Evolutionary conservation across 2,888 invertebrate species (phyloP).

Genomic region (Rhodophaea formosa): DNA sequence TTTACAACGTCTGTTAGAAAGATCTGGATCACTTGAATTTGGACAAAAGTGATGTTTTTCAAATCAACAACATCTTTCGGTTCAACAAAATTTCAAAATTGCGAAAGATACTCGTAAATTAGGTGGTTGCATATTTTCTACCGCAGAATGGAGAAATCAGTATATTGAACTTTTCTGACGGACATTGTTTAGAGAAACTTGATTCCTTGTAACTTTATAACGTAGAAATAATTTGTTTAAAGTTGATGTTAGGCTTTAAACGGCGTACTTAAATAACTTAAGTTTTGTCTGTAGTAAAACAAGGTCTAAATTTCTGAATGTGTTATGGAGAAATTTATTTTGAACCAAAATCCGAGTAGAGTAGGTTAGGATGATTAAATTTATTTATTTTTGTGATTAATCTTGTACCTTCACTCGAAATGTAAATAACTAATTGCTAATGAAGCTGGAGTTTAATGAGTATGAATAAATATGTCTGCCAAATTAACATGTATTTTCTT

Average conservation of each 20-base stretch:
- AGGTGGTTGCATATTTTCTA: too few species aligned
- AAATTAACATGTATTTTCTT: constrained; percentile 66
- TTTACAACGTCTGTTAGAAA: too few species aligned
- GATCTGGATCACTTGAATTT: too few species aligned
- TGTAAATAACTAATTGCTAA: constrained; percentile 77
- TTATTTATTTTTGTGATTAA: constrained; percentile 77
- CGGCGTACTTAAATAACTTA: constrained; percentile 58
- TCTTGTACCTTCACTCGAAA: constrained; percentile 71
- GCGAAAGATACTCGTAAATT: too few species aligned
- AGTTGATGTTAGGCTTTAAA: constrained; percentile 61
- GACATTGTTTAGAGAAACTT: constrained; percentile 25
- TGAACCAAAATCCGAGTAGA: constrained; percentile 69
- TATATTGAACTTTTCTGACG: background rate
- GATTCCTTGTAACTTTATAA: constrained; percentile 33
- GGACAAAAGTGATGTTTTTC: too few species aligned
- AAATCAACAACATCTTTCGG: too few species aligned
- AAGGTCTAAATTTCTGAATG: constrained; percentile 58
- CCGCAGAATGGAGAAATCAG: too few species aligned
- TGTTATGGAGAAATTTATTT: constrained; percentile 56
- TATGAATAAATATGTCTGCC: constrained; percentile 81
- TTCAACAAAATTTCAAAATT: too few species aligned
- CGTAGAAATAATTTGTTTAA: constrained; percentile 57
- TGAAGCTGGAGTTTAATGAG: constrained; percentile 76
- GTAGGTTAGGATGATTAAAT: constrained; percentile 64
- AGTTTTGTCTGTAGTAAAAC: constrained; percentile 53